These are phyloP conservation scores for Eristalis arbustorum DNA, from an alignment of 2,888 invertebrate species.

Conservation along the genomic window DNA sequence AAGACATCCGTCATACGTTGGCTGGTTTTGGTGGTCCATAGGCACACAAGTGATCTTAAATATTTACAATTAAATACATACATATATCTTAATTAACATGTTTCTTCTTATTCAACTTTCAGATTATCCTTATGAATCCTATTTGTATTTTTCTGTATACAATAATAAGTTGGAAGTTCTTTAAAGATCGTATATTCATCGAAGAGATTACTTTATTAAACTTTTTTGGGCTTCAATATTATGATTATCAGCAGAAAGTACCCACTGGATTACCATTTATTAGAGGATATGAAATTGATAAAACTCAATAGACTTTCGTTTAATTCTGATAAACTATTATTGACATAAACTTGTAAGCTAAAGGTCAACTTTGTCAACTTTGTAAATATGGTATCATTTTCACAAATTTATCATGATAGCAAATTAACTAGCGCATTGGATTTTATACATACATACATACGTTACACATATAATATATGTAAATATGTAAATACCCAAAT, in stretches of 20 bases:
- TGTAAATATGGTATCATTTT: conserved; percentile 25
- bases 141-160: conserved; percentile 91
- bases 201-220: conserved; percentile 94
- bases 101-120: conserved; percentile 24
- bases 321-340: background rate
- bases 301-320: conserved; percentile 53
- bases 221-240: conserved; percentile 95
- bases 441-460: background rate
- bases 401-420: background rate
- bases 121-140: conserved; percentile 93
- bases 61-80: too few relatives aligned
- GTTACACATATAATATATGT: background rate
- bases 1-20: conserved; percentile 98
- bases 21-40: conserved; percentile 99
- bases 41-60: conserved; percentile 91
- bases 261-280: conserved; percentile 94
- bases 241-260: conserved; percentile 91
- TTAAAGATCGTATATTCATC: conserved; percentile 90
- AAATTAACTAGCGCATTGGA: too few relatives aligned
- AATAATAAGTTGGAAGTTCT: conserved; percentile 94
- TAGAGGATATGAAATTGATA: conserved; percentile 84
- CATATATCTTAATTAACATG: background rate
- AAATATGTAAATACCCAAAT: background rate
- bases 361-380: conserved; percentile 9
- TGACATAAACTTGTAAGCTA: background rate